These are phyloP conservation scores for Procavia capensis DNA, from an alignment of 2,113 vertebrate genomes.

Conservation along the genomic window DNA sequence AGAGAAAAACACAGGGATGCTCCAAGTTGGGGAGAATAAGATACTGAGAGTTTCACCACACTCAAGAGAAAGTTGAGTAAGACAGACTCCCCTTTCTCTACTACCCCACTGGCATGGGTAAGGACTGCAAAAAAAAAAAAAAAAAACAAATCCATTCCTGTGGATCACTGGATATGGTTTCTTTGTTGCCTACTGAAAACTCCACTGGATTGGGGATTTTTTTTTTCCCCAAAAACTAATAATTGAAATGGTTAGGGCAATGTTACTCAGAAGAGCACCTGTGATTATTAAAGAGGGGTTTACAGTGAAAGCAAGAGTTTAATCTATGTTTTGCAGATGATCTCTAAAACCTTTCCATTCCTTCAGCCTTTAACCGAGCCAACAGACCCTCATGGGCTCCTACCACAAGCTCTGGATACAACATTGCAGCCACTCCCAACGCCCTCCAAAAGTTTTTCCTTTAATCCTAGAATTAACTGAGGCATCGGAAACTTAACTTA, in stretches of 20 bases:
- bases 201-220: neutral
- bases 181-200: neutral
- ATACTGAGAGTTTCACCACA: neutral
- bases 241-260: neutral
- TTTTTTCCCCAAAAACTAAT: conserved; percentile 7
- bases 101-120: neutral
- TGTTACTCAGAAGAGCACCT: neutral
- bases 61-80: neutral
- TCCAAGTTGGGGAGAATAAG: neutral
- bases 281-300: neutral
- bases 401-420: neutral
- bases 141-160: neutral
- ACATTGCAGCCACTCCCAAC: neutral
- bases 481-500: neutral
- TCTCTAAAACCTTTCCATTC: neutral
- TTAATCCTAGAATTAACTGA: neutral
- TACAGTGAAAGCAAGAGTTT: neutral
- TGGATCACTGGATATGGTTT: neutral
- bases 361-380: neutral
- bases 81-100: neutral
- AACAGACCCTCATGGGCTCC: neutral
- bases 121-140: neutral
- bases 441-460: neutral
- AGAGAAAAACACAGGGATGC: conserved; percentile 27
- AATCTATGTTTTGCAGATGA: neutral